Conservation (phyloP, 2,113 vertebrate genomes). For the Tachysurus vachellii region DNA sequence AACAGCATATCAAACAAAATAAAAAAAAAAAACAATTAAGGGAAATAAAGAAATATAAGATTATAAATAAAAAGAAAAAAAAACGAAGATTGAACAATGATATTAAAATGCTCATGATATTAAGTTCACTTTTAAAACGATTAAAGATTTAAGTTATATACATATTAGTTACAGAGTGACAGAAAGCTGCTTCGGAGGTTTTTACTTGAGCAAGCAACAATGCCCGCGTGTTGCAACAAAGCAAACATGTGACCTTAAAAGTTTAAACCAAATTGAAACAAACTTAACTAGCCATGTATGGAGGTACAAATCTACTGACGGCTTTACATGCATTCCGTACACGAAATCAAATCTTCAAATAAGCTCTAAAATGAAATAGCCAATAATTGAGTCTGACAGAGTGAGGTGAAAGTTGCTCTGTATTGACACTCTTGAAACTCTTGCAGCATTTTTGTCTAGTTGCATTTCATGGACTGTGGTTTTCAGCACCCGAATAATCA, state of each 20-base stretch:
- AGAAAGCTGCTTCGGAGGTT: background rate
- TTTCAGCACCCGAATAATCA: background rate
- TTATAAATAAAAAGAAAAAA: background rate
- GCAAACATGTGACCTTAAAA: background rate
- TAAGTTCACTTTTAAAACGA: background rate
- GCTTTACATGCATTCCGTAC: background rate
- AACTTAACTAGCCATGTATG: background rate
- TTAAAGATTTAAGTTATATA: background rate
- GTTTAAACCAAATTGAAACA: background rate
- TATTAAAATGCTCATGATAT: background rate
- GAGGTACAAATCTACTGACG: background rate
- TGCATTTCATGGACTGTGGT: background rate
- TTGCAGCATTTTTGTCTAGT: background rate
- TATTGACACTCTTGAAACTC: background rate
- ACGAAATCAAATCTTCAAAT: background rate
- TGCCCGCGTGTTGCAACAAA: no score
- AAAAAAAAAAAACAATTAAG: background rate
- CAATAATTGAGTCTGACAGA: background rate
- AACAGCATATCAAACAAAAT: background rate
- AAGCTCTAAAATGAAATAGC: background rate
- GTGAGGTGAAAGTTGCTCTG: background rate
- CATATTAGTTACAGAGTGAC: background rate
- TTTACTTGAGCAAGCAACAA: no score
- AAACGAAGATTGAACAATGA: background rate
- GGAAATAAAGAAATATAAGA: background rate